Base-by-base conservation (phyloP, 2,888 invertebrate species). In the Apantesis nais region DNA sequence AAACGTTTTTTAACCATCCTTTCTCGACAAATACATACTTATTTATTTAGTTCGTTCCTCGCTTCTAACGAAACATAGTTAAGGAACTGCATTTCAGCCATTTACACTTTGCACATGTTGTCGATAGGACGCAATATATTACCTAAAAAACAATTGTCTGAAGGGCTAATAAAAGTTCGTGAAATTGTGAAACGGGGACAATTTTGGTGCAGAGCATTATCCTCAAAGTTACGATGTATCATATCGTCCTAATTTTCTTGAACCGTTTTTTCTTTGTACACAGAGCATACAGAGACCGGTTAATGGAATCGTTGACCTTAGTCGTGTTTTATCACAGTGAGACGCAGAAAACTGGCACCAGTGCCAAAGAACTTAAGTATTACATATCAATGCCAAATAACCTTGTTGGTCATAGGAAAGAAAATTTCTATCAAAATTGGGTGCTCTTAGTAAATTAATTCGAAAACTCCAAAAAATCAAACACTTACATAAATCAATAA, bases 311-410 rank as follows among this genome's bases (percentile, higher is more conserved):
- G 14, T 55, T 55, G 55, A 55, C 55, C 55, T 29, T 14, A 25
- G 58, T 29, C 58, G 29, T 58, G 8, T 58, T 58, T 58, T 58
- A 58, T 58, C 29, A 58, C 29, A 29, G 41, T 34, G 34, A n/a
- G 62, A 62, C 34, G 62, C 19, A 62, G 37, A 37, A 16, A 58
- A 58, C 58, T 58, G 58, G 29, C 29, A 37, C 11, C 62, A 62
- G 34, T 22, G 62, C 37, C 34, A 62, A 37, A 37, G 34, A 37
- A 37, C 22, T 62, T 37, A 52, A 52, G 48, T 22, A 62, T 62
- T n/a, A 37, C 58, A 16, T 37, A 62, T 62, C 31, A 37, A 62
- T 58, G 14, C 29, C 29, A 29, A 58, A 58, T 58, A 14, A 58
- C 58, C 58, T 58, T 29, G 7, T 58, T 25, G 55, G 29, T 16